A percentile compares a stretch with the other conserved stretches of the same genome.
Conservation (phyloP, 53 echinoderm and acorn worm genomes). For the Echinometra lucunter region DNA sequence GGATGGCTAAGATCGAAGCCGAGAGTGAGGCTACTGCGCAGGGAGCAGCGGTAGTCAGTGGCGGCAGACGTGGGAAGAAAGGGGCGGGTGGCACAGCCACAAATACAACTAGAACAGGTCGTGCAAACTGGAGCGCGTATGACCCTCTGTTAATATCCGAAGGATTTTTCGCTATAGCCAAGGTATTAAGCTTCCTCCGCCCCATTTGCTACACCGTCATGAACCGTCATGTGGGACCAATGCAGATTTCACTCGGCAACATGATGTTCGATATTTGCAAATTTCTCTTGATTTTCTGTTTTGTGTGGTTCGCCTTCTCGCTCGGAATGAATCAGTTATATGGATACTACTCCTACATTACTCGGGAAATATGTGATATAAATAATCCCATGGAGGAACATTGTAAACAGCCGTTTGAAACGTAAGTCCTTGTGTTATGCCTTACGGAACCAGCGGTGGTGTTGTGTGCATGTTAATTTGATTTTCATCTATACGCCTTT, state of each 20-base stretch:
- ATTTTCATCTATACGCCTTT: too few species aligned
- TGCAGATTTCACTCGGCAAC: constrained; percentile 98
- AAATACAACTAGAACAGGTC: constrained; percentile 28
- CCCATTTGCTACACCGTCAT: constrained; percentile 95
- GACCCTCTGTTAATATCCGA: constrained; percentile 93
- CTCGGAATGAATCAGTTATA: constrained; percentile 99
- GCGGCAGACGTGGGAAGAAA: constrained; percentile 64
- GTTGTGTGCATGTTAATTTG: too few species aligned
- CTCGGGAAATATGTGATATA: constrained; percentile 60
- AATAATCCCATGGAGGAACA: constrained; percentile 57
- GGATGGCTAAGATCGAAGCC: constrained; percentile 55
- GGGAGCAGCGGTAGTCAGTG: not conserved
- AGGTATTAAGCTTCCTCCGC: constrained; percentile 94
- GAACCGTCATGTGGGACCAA: constrained; percentile 98
- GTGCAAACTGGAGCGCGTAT: constrained; percentile 77
- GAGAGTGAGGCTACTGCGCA: not conserved
- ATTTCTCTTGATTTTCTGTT: constrained; percentile 95
- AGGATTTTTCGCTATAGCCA: constrained; percentile 96
- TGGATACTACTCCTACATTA: constrained; percentile 86
- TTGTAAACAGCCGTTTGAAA: constrained; percentile 88
- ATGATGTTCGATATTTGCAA: constrained; percentile 99
- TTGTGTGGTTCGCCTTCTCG: constrained; percentile 98
- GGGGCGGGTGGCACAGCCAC: constrained; percentile 49
- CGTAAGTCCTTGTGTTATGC: constrained; percentile 80
- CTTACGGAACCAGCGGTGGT: too few species aligned